phyloP scores from a whole-genome alignment of 2,113 vertebrate genomes.

The Alexandromys fortis region DNA sequence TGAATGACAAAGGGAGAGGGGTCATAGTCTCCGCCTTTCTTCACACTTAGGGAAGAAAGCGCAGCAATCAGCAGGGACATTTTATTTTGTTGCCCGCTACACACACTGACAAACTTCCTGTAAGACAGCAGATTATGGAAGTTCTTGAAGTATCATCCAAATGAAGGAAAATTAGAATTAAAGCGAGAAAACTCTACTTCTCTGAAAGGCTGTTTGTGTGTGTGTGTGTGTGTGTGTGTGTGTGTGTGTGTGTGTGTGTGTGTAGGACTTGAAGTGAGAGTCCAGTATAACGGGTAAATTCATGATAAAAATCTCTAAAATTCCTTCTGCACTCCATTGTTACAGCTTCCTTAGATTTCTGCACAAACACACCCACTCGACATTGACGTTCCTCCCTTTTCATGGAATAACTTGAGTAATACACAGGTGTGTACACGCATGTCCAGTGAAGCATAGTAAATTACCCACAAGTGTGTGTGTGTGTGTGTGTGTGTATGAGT shows the following conservation, averaged over 20 bases:
- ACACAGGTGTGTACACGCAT: neutral
- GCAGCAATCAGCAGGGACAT: neutral
- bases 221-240: too few relatives aligned
- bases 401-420: neutral
- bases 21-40: accelerated
- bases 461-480: accelerated
- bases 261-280: neutral
- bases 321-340: neutral
- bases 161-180: neutral
- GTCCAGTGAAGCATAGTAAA: too few relatives aligned
- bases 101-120: neutral
- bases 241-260: too few relatives aligned
- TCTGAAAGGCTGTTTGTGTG: too few relatives aligned
- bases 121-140: neutral
- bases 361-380: neutral
- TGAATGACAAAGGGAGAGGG: neutral
- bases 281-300: accelerated
- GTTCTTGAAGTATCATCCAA: neutral
- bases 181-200: neutral
- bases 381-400: neutral
- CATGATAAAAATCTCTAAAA: neutral
- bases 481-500: accelerated
- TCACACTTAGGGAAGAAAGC: neutral
- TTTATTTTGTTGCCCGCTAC: neutral
- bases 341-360: neutral